phyloP scores from a whole-genome alignment of 1,140 invertebrate genomes.

The Drosophila neocordata region DNA sequence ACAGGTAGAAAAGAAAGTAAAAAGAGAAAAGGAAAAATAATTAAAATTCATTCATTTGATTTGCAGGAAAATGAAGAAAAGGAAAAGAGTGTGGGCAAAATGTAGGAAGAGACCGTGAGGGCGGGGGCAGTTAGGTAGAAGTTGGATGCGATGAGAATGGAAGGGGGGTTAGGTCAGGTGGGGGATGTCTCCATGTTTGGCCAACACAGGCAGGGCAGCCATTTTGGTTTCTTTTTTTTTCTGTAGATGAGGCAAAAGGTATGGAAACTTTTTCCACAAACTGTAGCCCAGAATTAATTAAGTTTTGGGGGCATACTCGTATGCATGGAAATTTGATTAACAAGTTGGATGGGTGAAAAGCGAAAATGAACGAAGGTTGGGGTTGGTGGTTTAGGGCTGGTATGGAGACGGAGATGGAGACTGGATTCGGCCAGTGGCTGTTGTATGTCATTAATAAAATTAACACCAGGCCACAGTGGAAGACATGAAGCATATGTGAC shows the following conservation, averaged over 20 bases:
- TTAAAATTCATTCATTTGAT: constrained; percentile 80
- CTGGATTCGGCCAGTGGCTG: constrained; percentile 46
- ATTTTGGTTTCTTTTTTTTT: constrained; percentile 42
- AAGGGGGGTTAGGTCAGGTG: constrained; percentile 10
- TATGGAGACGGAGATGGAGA: neutral
- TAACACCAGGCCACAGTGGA: constrained; percentile 59
- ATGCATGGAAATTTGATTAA: constrained; percentile 77
- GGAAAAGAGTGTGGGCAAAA: neutral
- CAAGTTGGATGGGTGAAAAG: constrained; percentile 32
- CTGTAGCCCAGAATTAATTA: constrained; percentile 76
- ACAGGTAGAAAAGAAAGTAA: constrained; percentile 15
- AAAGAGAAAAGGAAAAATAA: constrained; percentile 62
- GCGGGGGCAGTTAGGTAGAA: neutral
- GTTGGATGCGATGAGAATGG: neutral
- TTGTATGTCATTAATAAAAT: constrained; percentile 82
- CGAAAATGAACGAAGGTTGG: neutral
- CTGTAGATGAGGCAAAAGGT: neutral
- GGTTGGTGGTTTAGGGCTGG: neutral
- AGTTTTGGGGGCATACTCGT: constrained; percentile 55
- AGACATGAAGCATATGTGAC: constrained; percentile 38
- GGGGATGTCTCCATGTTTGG: constrained; percentile 9
- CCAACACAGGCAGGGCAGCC: constrained; percentile 37
- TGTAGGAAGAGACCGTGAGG: neutral
- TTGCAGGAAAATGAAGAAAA: constrained; percentile 35
- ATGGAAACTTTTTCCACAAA: constrained; percentile 69